Base-by-base conservation (phyloP, 2,113 vertebrate species). In the Pleuronectes platessa region DNA sequence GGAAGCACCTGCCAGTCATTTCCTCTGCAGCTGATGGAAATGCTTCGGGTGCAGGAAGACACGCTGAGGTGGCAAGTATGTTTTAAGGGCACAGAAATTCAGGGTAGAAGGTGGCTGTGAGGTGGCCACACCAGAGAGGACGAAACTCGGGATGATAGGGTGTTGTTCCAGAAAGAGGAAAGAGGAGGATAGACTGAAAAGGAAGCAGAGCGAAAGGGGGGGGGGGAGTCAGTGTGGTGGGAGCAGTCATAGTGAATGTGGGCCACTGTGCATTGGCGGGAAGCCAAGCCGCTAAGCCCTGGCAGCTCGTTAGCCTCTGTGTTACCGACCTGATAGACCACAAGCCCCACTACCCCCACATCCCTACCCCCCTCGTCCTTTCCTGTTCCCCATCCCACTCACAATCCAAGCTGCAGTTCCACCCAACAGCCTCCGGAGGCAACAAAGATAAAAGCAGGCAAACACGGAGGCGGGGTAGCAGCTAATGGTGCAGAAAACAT, bases 261-360 rank as follows among this genome's bases (percentile, higher is more conserved):
- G 90, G 86, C 81, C 86, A 86, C 71, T 76, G 84, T 77, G 24
- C 49, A 21, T 79, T 90, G 92, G 90, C 82, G 21, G 67, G 71
- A 82, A 77, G 89, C 90, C 90, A 90, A 83, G 81, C 84, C 54
- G 74, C 87, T 93, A 91, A 91, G 79, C 88, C 74, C 87, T 61
- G 83, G 86, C 88, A 92, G 86, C 90, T 92, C 88, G 87, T 93
- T 92, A 89, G 89, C 85, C 86, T 87, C 81, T 85, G 79, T 93
- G 92, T 91, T 92, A 92, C 87, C 90, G 91, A 92, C 88, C 92
- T 93, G 87, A 90, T 91, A 91, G 91, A 88, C 88, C 91, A 86
- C 80, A 84, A 84, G 68, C 69, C 77, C 77, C 12, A 5, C 68
- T 12, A 4, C 49, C 65, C 31, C 49, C 49, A 54, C 51, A 54